These are phyloP conservation scores for Meloidogyne chitwoodi DNA, from an alignment of 1,140 invertebrate species.

Conservation along the genomic window DNA sequence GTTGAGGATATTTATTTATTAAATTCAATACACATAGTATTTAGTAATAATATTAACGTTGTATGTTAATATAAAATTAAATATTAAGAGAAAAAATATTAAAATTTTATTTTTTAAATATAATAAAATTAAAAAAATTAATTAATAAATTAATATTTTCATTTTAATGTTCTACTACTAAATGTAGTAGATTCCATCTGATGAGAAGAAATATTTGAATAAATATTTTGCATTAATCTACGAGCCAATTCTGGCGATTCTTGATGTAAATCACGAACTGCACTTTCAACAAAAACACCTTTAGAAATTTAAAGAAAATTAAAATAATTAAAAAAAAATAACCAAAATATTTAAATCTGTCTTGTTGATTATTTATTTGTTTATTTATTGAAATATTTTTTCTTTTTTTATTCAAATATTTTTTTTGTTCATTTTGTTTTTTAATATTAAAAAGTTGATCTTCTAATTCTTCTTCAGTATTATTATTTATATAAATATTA, in stretches of 20 bases:
- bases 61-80: too few species aligned
- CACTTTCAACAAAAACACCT: slow-evolving; percentile 15
- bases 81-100: too few species aligned
- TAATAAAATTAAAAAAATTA: too few species aligned
- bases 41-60: too few species aligned
- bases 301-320: neutral
- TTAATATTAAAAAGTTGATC: neutral
- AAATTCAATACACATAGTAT: too few species aligned
- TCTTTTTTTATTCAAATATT: neutral
- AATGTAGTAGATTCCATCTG: neutral
- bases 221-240: slow-evolving; percentile 1
- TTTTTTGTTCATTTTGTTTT: neutral
- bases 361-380: neutral
- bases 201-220: neutral
- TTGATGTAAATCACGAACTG: slow-evolving; percentile 6
- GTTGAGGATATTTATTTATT: too few species aligned
- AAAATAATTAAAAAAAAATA: neutral
- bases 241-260: slow-evolving; percentile 1
- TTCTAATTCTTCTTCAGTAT: neutral
- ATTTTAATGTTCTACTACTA: too few species aligned
- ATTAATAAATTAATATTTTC: too few species aligned
- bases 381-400: neutral
- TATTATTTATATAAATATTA: too few species aligned
- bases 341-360: slow-evolving; percentile 12
- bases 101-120: too few species aligned